Evolutionary conservation across 2,888 invertebrate species (phyloP).

Genomic region (Hydrotaea cyrtoneurina): DNA sequence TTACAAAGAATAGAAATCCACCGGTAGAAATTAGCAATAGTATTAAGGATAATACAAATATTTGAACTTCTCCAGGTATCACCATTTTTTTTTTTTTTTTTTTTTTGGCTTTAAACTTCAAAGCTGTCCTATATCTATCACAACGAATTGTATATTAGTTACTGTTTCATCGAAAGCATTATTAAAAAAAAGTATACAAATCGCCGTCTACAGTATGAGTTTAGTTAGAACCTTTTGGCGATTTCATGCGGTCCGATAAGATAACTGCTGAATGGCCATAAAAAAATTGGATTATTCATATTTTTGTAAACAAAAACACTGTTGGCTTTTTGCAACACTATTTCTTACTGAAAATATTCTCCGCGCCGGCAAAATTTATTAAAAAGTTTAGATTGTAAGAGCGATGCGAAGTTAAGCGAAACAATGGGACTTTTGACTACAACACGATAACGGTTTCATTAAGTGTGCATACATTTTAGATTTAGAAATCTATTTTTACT

Average conservation of each 20-base stretch:
- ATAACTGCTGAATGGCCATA: background rate
- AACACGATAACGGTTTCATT: too few relatives aligned
- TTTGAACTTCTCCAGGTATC: background rate
- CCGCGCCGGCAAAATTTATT: too few relatives aligned
- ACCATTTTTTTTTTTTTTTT: slow-evolving; percentile 19
- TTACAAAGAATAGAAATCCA: slow-evolving; percentile 30
- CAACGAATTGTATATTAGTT: background rate
- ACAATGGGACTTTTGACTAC: too few relatives aligned
- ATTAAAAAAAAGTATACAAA: background rate
- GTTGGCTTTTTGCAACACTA: too few relatives aligned
- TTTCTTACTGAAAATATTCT: too few relatives aligned
- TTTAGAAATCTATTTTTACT: too few relatives aligned
- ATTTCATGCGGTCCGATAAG: background rate
- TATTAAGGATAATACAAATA: background rate
- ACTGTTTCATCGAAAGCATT: background rate
- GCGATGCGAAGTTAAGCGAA: too few relatives aligned
- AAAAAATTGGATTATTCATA: background rate
- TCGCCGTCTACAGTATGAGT: background rate
- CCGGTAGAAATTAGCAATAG: slow-evolving; percentile 18
- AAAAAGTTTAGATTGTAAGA: too few relatives aligned
- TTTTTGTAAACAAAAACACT: background rate
- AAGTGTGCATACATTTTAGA: too few relatives aligned
- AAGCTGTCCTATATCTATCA: background rate
- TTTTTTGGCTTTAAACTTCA: background rate
- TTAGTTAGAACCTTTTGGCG: background rate